Conservation (phyloP, 2,113 vertebrate genomes). For the Ramphastos sulfuratus region DNA sequence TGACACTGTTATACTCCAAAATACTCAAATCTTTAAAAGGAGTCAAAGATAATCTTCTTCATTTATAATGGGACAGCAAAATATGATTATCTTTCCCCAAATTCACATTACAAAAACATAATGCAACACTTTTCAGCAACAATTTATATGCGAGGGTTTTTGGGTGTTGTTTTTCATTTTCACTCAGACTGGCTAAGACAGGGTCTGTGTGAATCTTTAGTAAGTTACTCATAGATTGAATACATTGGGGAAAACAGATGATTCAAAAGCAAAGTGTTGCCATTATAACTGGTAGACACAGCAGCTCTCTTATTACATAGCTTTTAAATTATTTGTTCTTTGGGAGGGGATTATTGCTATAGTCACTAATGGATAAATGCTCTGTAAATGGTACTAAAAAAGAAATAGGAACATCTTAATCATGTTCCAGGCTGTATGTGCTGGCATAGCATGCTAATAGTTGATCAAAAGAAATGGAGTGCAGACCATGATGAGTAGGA, state of each 20-base stretch:
- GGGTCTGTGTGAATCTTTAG: neutral
- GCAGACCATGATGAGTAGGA: neutral
- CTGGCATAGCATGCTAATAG: neutral
- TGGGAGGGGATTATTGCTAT: neutral
- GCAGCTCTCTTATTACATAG: neutral
- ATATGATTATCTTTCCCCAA: neutral
- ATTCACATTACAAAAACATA: neutral
- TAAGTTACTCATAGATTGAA: constrained; percentile 24
- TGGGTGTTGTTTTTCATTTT: neutral
- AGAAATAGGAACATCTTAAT: neutral
- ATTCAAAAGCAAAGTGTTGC: constrained; percentile 35
- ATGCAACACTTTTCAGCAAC: neutral
- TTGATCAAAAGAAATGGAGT: neutral
- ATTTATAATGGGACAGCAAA: constrained; percentile 1
- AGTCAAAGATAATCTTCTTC: constrained; percentile 19
- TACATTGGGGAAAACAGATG: constrained; percentile 14
- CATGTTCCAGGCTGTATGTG: neutral
- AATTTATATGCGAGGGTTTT: neutral
- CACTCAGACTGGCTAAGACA: neutral
- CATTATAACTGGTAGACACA: neutral
- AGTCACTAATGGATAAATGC: neutral
- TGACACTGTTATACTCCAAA: neutral
- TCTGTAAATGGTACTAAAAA: neutral
- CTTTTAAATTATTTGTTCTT: constrained; percentile 10
- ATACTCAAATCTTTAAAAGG: neutral